Evolutionary conservation across 2,888 invertebrate species (phyloP), one percentile per base, ranked within the genome.

Genomic region (Ethmia dodecea): DNA sequence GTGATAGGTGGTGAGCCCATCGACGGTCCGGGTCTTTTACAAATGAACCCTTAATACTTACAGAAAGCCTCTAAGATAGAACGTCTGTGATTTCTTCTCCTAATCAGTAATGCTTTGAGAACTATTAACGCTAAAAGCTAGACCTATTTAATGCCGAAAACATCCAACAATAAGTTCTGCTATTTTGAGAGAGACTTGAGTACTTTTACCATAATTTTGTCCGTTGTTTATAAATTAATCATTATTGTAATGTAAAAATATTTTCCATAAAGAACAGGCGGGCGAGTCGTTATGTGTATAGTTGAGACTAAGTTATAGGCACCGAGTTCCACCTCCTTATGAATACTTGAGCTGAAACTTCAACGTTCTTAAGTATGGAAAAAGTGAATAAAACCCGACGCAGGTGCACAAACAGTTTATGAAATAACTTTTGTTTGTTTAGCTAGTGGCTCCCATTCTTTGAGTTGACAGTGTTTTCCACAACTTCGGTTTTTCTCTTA

Each of bases 321-420:
- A 13, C 35, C 29, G 36, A 45, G 34, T 49, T 41, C 38, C 29
- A 38, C 35, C 20, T 42, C 38, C 51, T 47, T 49, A 52, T 52
- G 52, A 52, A 52, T 52, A 49, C 47, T 47, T 50, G 38, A 52
- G 33, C 40, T 40, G 36, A 35, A 40, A 40, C 45, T 38, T 38
- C 37, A 27, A 31, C 38, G 35, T 39, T 47, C 48, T 45, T 48
- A 41, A 47, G 42, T 47, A 54, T 48, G 49, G 55, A 49, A 55
- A 51, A 57, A 55, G 50, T 55, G 50, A 49, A 56, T 56, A 49
- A 52, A 53, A 49, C 44, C 41, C 33, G 42, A 13, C 29, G 33
- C 37, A 60, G 56, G 55, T 57, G 54, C 43, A 49, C 52, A 46
- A 48, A 48, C 47, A 49, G 45, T 49, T 55, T 51, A 52, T 52